Percentiles rank a stretch among this genome's conserved stretches.
phyloP scores from a whole-genome alignment of 2,888 invertebrate species.

The Fragum sueziense region DNA sequence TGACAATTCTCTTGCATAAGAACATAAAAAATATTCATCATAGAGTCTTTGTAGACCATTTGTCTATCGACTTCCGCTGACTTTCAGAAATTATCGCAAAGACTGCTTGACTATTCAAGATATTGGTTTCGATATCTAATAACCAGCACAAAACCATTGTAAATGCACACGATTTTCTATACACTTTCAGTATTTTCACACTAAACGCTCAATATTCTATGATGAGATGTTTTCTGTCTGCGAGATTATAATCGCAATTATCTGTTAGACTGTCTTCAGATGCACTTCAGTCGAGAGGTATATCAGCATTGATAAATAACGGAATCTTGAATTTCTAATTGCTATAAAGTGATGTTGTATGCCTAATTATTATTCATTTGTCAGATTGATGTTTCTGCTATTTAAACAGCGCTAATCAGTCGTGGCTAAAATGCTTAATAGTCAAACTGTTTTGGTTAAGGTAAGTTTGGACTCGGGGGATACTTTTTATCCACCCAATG shows the following conservation, averaged over 20 bases:
- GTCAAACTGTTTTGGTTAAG: too few species aligned
- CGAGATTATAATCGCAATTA: neutral
- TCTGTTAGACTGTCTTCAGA: neutral
- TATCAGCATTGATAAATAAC: neutral
- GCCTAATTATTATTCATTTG: too few species aligned
- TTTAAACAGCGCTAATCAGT: too few species aligned
- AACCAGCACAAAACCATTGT: too few species aligned
- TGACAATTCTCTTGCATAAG: neutral
- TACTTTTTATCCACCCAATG: too few species aligned
- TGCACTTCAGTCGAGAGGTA: neutral
- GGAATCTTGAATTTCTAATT: neutral
- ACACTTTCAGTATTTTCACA: too few species aligned
- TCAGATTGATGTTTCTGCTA: too few species aligned
- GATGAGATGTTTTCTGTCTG: neutral
- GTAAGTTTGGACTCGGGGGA: too few species aligned
- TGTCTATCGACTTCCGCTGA: constrained; percentile 7
- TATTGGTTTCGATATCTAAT: constrained; percentile 5
- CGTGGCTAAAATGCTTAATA: too few species aligned
- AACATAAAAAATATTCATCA: neutral
- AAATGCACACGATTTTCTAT: too few species aligned
- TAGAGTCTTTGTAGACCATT: neutral
- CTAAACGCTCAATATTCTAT: too few species aligned
- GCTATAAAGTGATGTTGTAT: too few species aligned
- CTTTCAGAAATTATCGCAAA: neutral
- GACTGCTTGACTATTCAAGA: constrained; percentile 8